Evolutionary conservation across 2,113 vertebrate species (phyloP).

Genomic region (Oostethus manadensis): DNA sequence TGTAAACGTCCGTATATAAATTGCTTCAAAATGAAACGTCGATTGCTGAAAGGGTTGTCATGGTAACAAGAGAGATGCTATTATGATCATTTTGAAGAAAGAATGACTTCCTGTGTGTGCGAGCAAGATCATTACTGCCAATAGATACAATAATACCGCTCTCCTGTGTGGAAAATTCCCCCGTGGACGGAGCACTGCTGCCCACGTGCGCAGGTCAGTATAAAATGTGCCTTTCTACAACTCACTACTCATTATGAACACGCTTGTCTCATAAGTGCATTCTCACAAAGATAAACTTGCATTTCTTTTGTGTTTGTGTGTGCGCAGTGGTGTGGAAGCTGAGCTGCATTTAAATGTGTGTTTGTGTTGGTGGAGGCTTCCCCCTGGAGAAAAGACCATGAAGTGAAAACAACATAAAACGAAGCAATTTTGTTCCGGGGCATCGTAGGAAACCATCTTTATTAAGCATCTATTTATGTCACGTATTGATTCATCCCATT

Average conservation of each 20-base stretch:
- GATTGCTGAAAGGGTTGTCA: no score
- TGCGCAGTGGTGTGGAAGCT: background rate
- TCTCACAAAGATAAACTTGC: background rate
- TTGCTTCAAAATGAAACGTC: no score
- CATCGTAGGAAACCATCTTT: constrained; percentile 44
- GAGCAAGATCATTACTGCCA: background rate
- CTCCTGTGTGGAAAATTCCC: constrained; percentile 16
- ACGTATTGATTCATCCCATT: background rate
- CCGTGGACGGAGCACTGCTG: constrained; percentile 39
- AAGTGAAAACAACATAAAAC: constrained; percentile 35
- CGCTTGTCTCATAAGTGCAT: background rate
- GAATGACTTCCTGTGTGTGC: background rate
- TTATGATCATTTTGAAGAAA: background rate
- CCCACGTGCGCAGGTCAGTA: constrained; percentile 45
- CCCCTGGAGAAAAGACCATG: constrained; percentile 59
- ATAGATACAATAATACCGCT: background rate
- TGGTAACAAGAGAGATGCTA: no score
- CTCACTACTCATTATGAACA: constrained; percentile 25
- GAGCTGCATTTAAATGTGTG: constrained; percentile 10
- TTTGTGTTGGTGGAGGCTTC: constrained; percentile 45
- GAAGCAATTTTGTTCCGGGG: constrained; percentile 62
- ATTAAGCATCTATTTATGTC: constrained; percentile 7
- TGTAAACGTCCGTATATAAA: no score
- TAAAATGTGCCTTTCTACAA: constrained; percentile 28
- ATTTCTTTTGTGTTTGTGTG: constrained; percentile 10